Conservation (phyloP, 2,113 vertebrate genomes). For the Oryzias curvinotus region DNA sequence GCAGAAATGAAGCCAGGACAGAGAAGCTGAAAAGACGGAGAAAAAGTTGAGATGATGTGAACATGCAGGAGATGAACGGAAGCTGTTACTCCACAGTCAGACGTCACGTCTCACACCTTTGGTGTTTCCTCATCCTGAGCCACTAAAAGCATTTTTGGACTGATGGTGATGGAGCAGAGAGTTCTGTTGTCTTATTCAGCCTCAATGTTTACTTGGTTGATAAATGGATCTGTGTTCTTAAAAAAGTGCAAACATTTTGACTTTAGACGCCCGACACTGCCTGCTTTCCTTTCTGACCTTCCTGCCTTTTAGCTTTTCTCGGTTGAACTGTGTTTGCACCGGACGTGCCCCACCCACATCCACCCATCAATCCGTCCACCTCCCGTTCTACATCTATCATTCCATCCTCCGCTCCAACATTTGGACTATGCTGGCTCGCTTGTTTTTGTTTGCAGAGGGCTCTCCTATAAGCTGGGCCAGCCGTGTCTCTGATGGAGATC, state of each 20-base stretch:
- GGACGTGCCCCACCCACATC: slow-evolving; percentile 44
- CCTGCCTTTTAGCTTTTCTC: slow-evolving; percentile 55
- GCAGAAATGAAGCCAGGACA: slow-evolving; percentile 59
- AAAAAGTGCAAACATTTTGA: slow-evolving; percentile 36
- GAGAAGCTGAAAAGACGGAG: slow-evolving; percentile 9
- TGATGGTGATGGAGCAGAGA: slow-evolving; percentile 55
- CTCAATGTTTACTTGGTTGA: too few relatives aligned
- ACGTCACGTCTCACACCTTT: slow-evolving; percentile 52
- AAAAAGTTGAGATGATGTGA: slow-evolving; percentile 37
- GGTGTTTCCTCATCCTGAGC: slow-evolving; percentile 46
- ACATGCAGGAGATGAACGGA: slow-evolving; percentile 12
- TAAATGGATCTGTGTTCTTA: not conserved
- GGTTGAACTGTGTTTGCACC: slow-evolving; percentile 65
- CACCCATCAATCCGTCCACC: slow-evolving; percentile 18
- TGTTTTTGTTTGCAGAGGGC: slow-evolving; percentile 47
- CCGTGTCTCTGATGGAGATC: slow-evolving; percentile 57
- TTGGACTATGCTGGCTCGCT: slow-evolving; percentile 46
- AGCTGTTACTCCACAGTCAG: slow-evolving; percentile 53
- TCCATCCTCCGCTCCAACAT: slow-evolving; percentile 31
- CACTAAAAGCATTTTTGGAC: slow-evolving; percentile 50
- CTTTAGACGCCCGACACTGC: slow-evolving; percentile 33
- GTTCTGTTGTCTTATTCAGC: too few relatives aligned
- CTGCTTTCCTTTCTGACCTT: slow-evolving; percentile 38
- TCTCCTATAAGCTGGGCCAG: slow-evolving; percentile 51
- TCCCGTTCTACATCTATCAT: slow-evolving; percentile 26